A percentile compares a stretch with the other conserved stretches of the same genome.
phyloP scores from a whole-genome alignment of 2,797 vertebrate genomes.

The Nyctibius grandis region DNA sequence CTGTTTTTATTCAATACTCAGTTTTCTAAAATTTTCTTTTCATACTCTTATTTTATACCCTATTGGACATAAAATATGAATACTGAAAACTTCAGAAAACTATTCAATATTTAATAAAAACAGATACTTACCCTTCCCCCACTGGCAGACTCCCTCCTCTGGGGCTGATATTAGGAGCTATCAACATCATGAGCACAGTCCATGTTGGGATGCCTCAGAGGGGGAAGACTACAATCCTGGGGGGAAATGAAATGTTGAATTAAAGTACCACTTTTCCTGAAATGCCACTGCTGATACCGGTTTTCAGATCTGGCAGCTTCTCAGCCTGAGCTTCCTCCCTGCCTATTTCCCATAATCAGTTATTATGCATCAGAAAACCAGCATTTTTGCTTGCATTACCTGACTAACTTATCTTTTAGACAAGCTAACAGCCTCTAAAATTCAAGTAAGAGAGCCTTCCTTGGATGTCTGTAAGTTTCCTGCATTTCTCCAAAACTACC shows the following conservation, averaged over 20 bases:
- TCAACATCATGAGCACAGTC: constrained; percentile 30
- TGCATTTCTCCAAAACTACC: neutral
- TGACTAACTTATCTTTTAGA: neutral
- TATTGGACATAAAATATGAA: constrained; percentile 65
- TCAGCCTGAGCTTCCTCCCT: neutral
- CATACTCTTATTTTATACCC: constrained; percentile 68
- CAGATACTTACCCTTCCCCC: constrained; percentile 58
- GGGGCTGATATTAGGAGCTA: constrained; percentile 49
- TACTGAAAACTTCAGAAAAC: constrained; percentile 67
- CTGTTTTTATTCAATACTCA: constrained; percentile 66
- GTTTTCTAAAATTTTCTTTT: constrained; percentile 68
- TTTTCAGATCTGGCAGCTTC: neutral
- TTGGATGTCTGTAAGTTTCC: neutral
- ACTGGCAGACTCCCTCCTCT: constrained; percentile 53
- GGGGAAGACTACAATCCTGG: constrained; percentile 50
- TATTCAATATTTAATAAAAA: constrained; percentile 62
- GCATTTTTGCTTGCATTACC: neutral
- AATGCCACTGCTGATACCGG: neutral
- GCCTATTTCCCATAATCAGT: neutral
- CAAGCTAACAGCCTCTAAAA: neutral
- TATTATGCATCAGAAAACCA: neutral
- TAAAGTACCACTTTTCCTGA: constrained; percentile 10
- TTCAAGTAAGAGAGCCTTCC: neutral
- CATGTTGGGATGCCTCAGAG: constrained; percentile 46
- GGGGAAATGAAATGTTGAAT: constrained; percentile 42